Evolutionary conservation across 1,140 invertebrate species (phyloP), one percentile per base, ranked within the genome.

Genomic region (Homalodisca vitripennis): DNA sequence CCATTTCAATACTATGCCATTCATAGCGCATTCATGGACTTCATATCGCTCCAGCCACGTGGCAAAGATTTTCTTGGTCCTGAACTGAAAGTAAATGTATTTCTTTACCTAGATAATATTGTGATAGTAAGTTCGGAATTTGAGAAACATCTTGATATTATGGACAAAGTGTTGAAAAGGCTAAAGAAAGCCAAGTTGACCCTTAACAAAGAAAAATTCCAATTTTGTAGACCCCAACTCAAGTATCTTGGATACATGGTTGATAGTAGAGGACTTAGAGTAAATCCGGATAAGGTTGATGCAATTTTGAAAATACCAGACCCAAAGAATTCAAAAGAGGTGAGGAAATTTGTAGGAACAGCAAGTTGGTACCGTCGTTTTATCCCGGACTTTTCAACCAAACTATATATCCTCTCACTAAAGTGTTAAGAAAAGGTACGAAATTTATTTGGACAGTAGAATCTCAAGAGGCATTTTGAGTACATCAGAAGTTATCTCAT

Each of bases 61-160:
- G 81, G 65, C 76, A 78, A 65, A 63, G 81, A 10, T 30, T 79
- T 79, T 3, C n/a, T 26, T n/a, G 62, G 22, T 3, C 24, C 29
- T 17, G 12, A 29, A 32, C 27, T 31, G 13, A 24, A 26, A 31
- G 10, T 14, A 1, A 3, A 12, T 34, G 62, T 41, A n/a, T 31
- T 65, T 6, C 76, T 75, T 0, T 82, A 82, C 66, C 68, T 82
- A 0, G 80, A 82, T 60, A 80, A 82, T 60, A 74, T 83, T 3
- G 76, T 83, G 17, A 62, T 82, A 0, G 48, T 79, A 0, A 77
- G 75, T 26, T 64, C 68, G 17, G 71, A 72, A 2, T 80, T 82
- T 53, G 75, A 78, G 0, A 70, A 77, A n/a, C 80, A 82, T 69
- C 13, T 79, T 1, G 2, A 62, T 27, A 74, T 79, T 31, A 65